Conservation (phyloP, 2,888 invertebrate genomes). For the Diploptera punctata region DNA sequence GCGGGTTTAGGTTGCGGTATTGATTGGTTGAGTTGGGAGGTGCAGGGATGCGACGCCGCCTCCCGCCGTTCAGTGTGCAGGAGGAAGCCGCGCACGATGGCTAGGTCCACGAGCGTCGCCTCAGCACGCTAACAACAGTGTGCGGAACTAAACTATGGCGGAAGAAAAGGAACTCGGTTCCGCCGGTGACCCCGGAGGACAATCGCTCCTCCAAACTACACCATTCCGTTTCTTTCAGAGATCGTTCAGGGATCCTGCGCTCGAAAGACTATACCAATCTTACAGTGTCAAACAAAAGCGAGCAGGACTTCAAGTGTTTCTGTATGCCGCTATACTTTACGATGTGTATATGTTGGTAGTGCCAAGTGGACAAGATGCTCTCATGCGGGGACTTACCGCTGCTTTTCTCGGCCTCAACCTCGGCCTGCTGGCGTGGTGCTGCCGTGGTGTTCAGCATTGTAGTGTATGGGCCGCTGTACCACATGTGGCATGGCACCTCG, state of each 20-base stretch:
- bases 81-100: not conserved
- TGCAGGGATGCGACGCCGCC: not conserved
- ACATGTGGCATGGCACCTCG: conserved; percentile 69
- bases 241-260: conserved; percentile 65
- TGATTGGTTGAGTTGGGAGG: conserved; percentile 32
- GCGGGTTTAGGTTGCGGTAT: conserved; percentile 34
- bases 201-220: not conserved
- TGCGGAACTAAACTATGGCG: not conserved
- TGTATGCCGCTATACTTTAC: conserved; percentile 69
- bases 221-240: conserved; percentile 48
- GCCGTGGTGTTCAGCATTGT: conserved; percentile 47
- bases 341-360: conserved; percentile 66
- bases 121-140: not conserved
- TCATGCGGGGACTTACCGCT: conserved; percentile 51
- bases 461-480: conserved; percentile 64
- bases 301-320: conserved; percentile 72
- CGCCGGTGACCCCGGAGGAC: not conserved
- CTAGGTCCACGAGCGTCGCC: not conserved
- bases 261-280: conserved; percentile 73
- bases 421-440: conserved; percentile 52
- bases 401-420: conserved; percentile 53
- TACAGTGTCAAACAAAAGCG: conserved; percentile 76
- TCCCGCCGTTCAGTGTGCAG: conserved; percentile 18
- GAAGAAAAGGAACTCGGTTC: not conserved
- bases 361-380: conserved; percentile 59